Base-by-base conservation (phyloP, 2,888 invertebrate species). In the Volucella inflata region DNA sequence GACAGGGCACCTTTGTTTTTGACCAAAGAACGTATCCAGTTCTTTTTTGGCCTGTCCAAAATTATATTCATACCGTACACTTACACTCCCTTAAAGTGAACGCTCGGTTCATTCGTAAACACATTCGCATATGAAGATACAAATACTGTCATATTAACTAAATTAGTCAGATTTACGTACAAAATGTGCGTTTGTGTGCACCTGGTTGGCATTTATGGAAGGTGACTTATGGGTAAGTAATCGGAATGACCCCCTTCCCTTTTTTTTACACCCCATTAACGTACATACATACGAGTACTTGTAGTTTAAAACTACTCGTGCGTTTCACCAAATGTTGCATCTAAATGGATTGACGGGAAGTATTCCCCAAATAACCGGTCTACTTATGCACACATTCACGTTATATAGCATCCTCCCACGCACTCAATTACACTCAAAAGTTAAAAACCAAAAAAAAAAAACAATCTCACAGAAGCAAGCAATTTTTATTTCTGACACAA, bases 401-500 rank as follows among this genome's bases (percentile, higher is more conserved):
- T 62, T 8, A 65, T 42, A 14, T 6, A 60, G 30, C 42, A 80
- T 68, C 68, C 59, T 64, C 72, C 68, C 64, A 85, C 59, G 57
- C 57, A 85, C 85, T 21, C 75, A 50, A 42, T 38, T 60, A 71
- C 71, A 72, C 51, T 51, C 65, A 67, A 65, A 46, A 8, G 8
- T 12, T 9, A 2, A 16, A 36, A 42, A 55, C 11, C 51, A 50
- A 42, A 57, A 59, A 51, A 16, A 21, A 48, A 0, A 50, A 21
- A 57, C 75, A 81, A 53, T 75, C 79, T 84, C 74, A 79, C 70
- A 70, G 59, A 50, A 16, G 46, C 50, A 64, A 57, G 42, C 51
- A 17, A 74, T 78, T 64, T 64, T 62, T 62, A 68, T 77, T 77
- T 75, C 70, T 64, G 80, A 70, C 84, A 76, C 72, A 87, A 82